Conservation (phyloP, 2,888 invertebrate species). For the Spisula solida region DNA sequence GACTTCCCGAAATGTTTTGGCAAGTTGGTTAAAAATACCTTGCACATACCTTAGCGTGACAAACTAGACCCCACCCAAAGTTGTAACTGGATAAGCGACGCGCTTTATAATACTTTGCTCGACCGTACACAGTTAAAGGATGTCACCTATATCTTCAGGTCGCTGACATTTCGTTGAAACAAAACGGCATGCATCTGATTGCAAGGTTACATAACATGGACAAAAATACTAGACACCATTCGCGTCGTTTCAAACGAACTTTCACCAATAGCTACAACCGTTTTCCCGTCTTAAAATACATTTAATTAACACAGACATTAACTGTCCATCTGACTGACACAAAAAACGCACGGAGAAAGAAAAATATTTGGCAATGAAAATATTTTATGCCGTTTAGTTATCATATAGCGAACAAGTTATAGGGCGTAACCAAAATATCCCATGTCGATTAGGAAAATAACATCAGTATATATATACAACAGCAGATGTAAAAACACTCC, state of each 20-base stretch:
- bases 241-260: not conserved
- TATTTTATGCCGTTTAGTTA: not conserved
- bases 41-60: not conserved
- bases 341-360: not conserved
- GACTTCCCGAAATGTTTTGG: not conserved
- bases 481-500: not conserved
- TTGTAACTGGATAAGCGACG: not conserved
- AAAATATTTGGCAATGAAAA: conserved; percentile 20
- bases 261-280: not conserved
- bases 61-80: not conserved
- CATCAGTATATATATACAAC: not conserved
- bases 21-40: not conserved
- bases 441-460: not conserved
- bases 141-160: not conserved
- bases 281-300: not conserved
- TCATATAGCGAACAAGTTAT: not conserved
- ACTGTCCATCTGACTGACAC: conserved; percentile 9
- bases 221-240: not conserved
- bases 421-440: conserved; percentile 26
- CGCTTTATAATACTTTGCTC: not conserved
- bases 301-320: conserved; percentile 13
- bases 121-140: not conserved
- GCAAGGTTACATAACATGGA: not conserved
- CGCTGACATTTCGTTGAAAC: not conserved
- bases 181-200: not conserved